These are phyloP conservation scores for Heliconius charithonia DNA, from an alignment of 2,888 invertebrate genomes.

Conservation along the genomic window DNA sequence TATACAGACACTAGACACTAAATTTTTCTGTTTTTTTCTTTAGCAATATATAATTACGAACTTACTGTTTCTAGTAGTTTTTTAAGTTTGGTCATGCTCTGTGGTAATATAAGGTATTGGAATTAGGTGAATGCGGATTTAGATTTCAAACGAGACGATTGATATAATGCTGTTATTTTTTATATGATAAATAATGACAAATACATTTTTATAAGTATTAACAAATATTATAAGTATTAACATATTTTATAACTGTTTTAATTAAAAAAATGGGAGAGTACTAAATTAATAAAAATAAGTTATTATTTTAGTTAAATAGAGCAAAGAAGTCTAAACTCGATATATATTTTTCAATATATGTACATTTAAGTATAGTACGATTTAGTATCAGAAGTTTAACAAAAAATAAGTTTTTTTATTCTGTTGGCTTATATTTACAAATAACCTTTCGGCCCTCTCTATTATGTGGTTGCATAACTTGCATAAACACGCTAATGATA, in stretches of 20 bases:
- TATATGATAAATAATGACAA: not conserved
- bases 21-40: too few relatives aligned
- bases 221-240: too few relatives aligned
- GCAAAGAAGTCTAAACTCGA: not conserved
- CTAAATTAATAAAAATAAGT: too few relatives aligned
- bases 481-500: constrained; percentile 76
- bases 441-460: constrained; percentile 34
- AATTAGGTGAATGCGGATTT: too few relatives aligned
- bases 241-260: too few relatives aligned
- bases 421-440: constrained; percentile 37
- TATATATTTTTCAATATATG: not conserved
- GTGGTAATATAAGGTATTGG: too few relatives aligned
- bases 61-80: too few relatives aligned
- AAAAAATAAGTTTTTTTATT: constrained; percentile 13
- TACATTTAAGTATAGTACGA: not conserved
- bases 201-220: not conserved
- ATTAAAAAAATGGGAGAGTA: too few relatives aligned
- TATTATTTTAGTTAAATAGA: too few relatives aligned
- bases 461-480: constrained; percentile 52
- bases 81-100: too few relatives aligned
- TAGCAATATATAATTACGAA: too few relatives aligned
- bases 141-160: not conserved
- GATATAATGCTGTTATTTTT: not conserved
- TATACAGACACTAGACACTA: too few relatives aligned
- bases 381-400: not conserved